phyloP scores from a whole-genome alignment of 2,888 invertebrate genomes.

The Meiosimyza platycephala region DNA sequence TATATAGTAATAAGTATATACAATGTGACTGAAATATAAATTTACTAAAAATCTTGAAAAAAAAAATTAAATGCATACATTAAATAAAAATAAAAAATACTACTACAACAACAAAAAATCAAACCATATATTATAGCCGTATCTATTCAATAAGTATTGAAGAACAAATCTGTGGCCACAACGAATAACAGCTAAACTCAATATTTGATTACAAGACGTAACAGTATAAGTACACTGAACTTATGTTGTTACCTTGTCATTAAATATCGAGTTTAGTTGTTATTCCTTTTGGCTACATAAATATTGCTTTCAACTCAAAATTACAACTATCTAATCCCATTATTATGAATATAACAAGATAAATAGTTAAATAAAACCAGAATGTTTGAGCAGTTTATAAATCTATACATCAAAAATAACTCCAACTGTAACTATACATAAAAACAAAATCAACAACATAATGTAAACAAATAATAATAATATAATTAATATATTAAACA shows the following conservation, averaged over 20 bases:
- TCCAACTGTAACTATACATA: slow-evolving; percentile 4
- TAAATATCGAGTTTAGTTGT: no score
- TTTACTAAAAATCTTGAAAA: not conserved
- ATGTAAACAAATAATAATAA: slow-evolving; percentile 13
- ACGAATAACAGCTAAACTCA: no score
- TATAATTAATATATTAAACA: not conserved
- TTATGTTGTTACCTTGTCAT: no score
- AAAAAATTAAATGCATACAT: not conserved
- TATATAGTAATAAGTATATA: not conserved
- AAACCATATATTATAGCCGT: not conserved
- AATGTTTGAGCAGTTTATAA: slow-evolving; percentile 14
- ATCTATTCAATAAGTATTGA: slow-evolving; percentile 7
- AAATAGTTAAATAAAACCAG: not conserved
- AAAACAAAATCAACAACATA: slow-evolving; percentile 3
- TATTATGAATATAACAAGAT: not conserved
- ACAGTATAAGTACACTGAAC: no score
- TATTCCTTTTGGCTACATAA: no score
- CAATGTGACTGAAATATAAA: slow-evolving; percentile 5
- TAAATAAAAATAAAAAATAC: not conserved
- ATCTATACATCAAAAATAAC: slow-evolving; percentile 18
- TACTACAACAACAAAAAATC: not conserved
- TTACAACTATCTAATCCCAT: slow-evolving; percentile 10
- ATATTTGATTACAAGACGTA: no score
- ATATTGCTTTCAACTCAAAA: not conserved
- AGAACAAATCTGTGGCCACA: no score